phyloP scores from a whole-genome alignment of 2,888 invertebrate genomes.

The Bimastos eiseni region DNA sequence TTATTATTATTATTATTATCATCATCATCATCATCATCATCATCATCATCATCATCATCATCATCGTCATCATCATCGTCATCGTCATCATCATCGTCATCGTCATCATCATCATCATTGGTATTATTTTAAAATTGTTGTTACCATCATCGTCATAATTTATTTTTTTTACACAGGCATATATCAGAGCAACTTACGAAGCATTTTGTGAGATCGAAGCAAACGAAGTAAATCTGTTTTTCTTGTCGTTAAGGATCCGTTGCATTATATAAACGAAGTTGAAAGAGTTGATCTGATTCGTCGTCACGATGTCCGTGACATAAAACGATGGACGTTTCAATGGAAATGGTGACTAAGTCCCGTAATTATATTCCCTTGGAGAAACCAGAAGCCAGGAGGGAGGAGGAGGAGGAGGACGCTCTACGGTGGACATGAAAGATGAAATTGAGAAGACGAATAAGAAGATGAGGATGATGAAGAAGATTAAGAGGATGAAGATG shows the following conservation, averaged over 20 bases:
- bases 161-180: background rate
- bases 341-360: too few relatives aligned
- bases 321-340: too few relatives aligned
- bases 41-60: background rate
- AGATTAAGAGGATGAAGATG: too few relatives aligned
- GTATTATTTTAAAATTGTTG: background rate
- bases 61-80: background rate
- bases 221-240: conserved; percentile 49
- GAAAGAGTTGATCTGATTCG: background rate
- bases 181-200: conserved; percentile 46
- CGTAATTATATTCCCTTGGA: too few relatives aligned
- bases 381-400: too few relatives aligned
- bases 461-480: too few relatives aligned
- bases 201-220: conserved; percentile 49
- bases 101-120: background rate
- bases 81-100: too few relatives aligned
- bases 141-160: too few relatives aligned
- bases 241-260: conserved; percentile 34
- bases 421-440: too few relatives aligned
- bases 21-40: conserved; percentile 15
- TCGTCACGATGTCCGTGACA: too few relatives aligned
- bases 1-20: background rate
- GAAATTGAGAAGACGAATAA: too few relatives aligned
- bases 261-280: background rate
- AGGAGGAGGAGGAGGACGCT: too few relatives aligned